These are phyloP conservation scores for Dolichallabes microphthalmus DNA, from an alignment of 2,113 vertebrate genomes.

Conservation along the genomic window DNA sequence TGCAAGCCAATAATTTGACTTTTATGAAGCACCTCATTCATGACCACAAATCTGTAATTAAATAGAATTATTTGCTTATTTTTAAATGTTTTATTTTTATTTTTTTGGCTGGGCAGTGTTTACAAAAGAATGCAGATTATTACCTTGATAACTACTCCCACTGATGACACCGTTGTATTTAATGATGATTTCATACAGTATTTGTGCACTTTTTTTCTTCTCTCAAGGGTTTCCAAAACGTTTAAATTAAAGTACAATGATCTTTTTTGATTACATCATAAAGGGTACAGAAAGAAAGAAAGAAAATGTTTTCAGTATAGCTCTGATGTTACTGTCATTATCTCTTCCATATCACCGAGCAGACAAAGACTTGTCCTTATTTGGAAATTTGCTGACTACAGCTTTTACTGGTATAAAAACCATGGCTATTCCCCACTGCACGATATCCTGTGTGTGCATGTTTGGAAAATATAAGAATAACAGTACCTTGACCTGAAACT, in stretches of 20 bases:
- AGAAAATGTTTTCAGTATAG: background rate
- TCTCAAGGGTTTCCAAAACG: background rate
- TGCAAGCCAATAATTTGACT: too few relatives aligned
- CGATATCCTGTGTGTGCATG: conserved; percentile 23
- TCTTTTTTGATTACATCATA: background rate
- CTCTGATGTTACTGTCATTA: background rate
- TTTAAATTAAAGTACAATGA: background rate
- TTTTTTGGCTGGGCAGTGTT: background rate
- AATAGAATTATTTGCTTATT: too few relatives aligned
- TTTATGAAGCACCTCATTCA: too few relatives aligned
- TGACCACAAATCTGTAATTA: too few relatives aligned
- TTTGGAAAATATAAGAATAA: conserved; percentile 10
- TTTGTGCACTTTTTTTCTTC: background rate
- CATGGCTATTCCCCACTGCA: background rate
- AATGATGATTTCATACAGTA: background rate
- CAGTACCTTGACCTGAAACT: background rate
- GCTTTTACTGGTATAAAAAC: background rate
- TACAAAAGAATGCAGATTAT: background rate
- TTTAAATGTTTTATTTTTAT: too few relatives aligned
- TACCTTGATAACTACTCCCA: background rate
- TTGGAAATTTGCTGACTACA: background rate
- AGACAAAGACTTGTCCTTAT: background rate
- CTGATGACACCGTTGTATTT: background rate
- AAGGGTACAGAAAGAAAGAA: background rate
- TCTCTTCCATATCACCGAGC: background rate